Percentiles rank a stretch among this genome's conserved stretches.
Conservation (phyloP, 2,113 vertebrate species). For the Corynorhinus townsendii region DNA sequence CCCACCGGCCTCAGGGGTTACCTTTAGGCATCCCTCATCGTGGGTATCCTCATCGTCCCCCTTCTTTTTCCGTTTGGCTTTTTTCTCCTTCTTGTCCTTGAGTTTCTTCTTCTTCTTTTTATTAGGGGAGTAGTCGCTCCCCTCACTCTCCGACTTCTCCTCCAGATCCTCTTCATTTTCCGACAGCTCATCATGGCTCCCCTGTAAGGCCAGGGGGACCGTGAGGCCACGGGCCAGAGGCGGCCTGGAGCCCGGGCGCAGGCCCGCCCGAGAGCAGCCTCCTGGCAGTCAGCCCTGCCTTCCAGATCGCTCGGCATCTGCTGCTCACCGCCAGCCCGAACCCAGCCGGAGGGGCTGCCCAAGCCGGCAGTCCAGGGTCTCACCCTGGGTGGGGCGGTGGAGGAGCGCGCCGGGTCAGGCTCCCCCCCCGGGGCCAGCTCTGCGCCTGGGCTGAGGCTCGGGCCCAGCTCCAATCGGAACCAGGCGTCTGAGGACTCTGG, state of each 20-base stretch:
- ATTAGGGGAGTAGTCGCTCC: slow-evolving; percentile 90
- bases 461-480: not conserved
- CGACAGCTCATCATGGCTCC: slow-evolving; percentile 88
- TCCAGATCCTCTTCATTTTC: slow-evolving; percentile 88
- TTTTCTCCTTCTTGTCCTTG: slow-evolving; percentile 96
- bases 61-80: slow-evolving; percentile 90
- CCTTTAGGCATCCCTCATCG: slow-evolving; percentile 89
- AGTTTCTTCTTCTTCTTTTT: slow-evolving; percentile 98
- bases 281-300: not conserved
- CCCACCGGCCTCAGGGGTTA: not conserved
- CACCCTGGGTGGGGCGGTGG: accelerated
- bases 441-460: accelerated
- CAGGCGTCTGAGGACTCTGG: not conserved
- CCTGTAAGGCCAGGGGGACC: slow-evolving; percentile 42
- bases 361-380: not conserved
- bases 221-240: not conserved
- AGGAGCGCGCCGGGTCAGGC: not conserved
- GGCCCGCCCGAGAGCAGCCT: no score
- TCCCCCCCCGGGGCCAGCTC: not conserved
- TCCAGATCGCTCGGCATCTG: accelerated
- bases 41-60: slow-evolving; percentile 92
- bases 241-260: not conserved
- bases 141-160: slow-evolving; percentile 92
- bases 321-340: not conserved
- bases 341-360: not conserved